These are phyloP conservation scores for Meganola albula DNA, from an alignment of 2,888 invertebrate genomes.

Conservation along the genomic window DNA sequence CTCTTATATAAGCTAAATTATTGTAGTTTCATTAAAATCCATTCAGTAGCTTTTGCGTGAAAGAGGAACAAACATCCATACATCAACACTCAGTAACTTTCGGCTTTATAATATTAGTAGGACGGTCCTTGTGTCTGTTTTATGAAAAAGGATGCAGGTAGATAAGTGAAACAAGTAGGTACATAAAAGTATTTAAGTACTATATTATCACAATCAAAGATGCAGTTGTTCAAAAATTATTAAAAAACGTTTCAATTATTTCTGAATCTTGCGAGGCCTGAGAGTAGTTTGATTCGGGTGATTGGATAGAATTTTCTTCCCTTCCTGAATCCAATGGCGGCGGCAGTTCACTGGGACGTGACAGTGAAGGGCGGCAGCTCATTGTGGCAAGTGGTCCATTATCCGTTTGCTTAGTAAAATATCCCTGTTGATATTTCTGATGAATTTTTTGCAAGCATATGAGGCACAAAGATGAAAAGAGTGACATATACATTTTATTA, in stretches of 20 bases:
- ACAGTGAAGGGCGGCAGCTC: conserved; percentile 10
- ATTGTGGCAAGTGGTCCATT: conserved; percentile 12
- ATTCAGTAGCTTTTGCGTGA: too few relatives aligned
- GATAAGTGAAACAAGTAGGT: conserved; percentile 6
- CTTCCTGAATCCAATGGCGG: conserved; percentile 11
- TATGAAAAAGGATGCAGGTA: conserved; percentile 9
- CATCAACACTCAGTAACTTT: too few relatives aligned
- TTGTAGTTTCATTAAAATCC: too few relatives aligned
- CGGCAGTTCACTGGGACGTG: conserved; percentile 2
- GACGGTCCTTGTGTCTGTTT: conserved; percentile 10
- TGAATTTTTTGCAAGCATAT: conserved; percentile 7
- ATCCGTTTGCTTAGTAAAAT: conserved; percentile 14
- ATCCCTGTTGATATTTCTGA: conserved; percentile 15
- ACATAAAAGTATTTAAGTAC: conserved; percentile 10
- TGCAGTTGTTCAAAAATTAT: conserved; percentile 6
- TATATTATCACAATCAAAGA: conserved; percentile 7
- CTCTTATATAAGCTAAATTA: too few relatives aligned
- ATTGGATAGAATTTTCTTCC: conserved; percentile 7
- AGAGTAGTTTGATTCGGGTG: conserved; percentile 12
- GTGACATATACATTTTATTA: conserved; percentile 21
- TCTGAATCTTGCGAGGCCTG: conserved; percentile 12
- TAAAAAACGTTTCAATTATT: conserved; percentile 11
- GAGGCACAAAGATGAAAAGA: conserved; percentile 13
- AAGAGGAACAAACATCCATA: too few relatives aligned
- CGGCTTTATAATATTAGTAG: too few relatives aligned